Evolutionary conservation across 2,113 vertebrate species (phyloP).

Genomic region (Hippocampus barbouri): DNA sequence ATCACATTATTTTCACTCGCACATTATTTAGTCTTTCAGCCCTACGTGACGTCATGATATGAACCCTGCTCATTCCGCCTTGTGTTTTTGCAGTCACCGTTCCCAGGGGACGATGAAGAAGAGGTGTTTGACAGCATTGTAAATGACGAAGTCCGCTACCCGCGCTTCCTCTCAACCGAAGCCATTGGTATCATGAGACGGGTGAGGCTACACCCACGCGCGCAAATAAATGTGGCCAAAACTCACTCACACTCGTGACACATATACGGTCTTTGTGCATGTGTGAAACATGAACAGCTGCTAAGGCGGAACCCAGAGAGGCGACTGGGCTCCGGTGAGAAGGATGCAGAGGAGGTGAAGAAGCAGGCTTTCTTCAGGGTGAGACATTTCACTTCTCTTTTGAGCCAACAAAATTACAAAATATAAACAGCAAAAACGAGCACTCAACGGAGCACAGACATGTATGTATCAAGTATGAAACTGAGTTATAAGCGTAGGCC

Average conservation of each 20-base stretch:
- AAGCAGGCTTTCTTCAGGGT: constrained; percentile 97
- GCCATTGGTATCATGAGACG: constrained; percentile 96
- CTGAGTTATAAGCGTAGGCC: no score
- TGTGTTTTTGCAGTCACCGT: constrained; percentile 81
- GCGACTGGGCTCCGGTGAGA: constrained; percentile 90
- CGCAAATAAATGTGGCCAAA: constrained; percentile 6
- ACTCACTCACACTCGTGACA: constrained; percentile 4
- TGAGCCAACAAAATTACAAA: not conserved
- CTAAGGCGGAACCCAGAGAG: constrained; percentile 91
- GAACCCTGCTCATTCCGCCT: not conserved
- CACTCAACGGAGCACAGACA: not conserved
- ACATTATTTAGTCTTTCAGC: no score
- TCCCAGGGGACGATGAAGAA: constrained; percentile 97
- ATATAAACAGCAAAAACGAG: not conserved
- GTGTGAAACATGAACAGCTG: constrained; percentile 69
- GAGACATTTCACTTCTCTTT: constrained; percentile 34
- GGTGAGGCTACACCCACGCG: constrained; percentile 68
- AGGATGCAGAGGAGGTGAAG: constrained; percentile 97
- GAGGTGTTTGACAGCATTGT: constrained; percentile 99
- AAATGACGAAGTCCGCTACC: constrained; percentile 97
- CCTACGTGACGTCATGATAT: not conserved
- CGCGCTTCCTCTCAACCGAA: constrained; percentile 93
- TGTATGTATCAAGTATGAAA: not conserved
- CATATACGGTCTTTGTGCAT: constrained; percentile 8
- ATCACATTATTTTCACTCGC: no score